Evolutionary conservation across 2,113 vertebrate genomes (phyloP), one percentile per base, ranked within the genome.

Genomic region (Lynx canadensis): DNA sequence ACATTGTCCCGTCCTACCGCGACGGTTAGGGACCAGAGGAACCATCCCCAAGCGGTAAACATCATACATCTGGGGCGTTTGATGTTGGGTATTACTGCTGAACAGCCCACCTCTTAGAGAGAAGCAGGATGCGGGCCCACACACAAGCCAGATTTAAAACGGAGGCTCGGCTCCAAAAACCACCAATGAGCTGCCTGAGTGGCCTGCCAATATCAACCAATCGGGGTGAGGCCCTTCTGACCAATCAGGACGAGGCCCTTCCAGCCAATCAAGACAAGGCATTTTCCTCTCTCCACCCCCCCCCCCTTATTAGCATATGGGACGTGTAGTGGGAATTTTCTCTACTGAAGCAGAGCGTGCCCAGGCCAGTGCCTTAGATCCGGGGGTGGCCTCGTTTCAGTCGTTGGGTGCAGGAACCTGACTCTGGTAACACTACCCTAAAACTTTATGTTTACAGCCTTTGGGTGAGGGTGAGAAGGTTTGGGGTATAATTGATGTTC

Each of bases 311-410:
- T 45, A 76, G 38, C 73, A 29, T 45, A 76, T 29, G 13, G 25
- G 7, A 45, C 38, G 5, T 6, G 6, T 23, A 7, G 12, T 25
- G 6, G 13, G 73, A 4, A 15, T 41, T 45, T 45, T 41, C 23
- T 3, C 21, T 25, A 13, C 1, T 1, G 4, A 45, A 27, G 38
- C 13, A 1, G 73, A 15, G 2, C 23, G 0, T 45, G 25, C 2
- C 18, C 6, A 9, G 18, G 6, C 14, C 5, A 29, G 41, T 45
- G 73, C 38, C 6, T 45, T 76, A 16, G 38, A 29, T 76, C 16
- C 8, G 7, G 38, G 5, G 13, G 73, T 3, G 15, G 13, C 25
- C 25, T 8, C 7, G 38, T 45, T 29, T 45, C 25, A 29, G 13
- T 76, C 41, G 41, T 45, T 45, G 73, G 41, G 25, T 1, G 14